A percentile compares a stretch with the other conserved stretches of the same genome.
Conservation (phyloP, 92 coral and sea anemone genomes). For the Diadumene lineata region DNA sequence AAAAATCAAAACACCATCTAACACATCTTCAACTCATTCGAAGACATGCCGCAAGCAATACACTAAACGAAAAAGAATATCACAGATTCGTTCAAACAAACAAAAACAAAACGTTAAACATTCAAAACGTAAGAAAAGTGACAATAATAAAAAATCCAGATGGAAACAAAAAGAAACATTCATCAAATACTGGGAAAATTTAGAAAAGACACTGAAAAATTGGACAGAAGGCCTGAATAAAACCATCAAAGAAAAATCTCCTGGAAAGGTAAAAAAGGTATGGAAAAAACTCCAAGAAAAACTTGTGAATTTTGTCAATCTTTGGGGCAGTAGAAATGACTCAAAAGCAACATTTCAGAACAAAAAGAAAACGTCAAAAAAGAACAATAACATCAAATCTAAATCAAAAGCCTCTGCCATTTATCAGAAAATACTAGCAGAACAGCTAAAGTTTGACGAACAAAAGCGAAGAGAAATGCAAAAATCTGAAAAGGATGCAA, state of each 20-base stretch:
- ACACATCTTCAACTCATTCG: background rate
- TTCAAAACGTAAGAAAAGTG: background rate
- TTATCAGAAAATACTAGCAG: constrained; percentile 35
- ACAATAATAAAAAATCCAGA: background rate
- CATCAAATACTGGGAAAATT: constrained; percentile 20
- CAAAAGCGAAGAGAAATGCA: constrained; percentile 22
- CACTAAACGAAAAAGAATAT: background rate
- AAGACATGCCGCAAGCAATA: background rate
- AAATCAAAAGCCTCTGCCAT: constrained; percentile 1
- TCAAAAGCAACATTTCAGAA: constrained; percentile 9
- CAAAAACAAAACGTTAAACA: background rate
- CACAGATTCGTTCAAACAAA: background rate
- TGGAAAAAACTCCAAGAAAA: constrained; percentile 17
- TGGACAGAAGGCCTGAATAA: constrained; percentile 34
- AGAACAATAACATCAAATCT: background rate
- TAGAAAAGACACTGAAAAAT: constrained; percentile 24
- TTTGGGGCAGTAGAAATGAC: constrained; percentile 3
- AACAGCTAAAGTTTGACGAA: constrained; percentile 47
- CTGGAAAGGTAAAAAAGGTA: constrained; percentile 7
- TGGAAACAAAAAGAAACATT: constrained; percentile 19
- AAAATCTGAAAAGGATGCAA: constrained; percentile 5
- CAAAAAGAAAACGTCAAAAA: constrained; percentile 20
- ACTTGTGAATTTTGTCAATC: constrained; percentile 12
- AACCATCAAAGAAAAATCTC: constrained; percentile 6
- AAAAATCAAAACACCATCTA: background rate